Conservation (phyloP, 2,888 invertebrate genomes). For the Watsonalla binaria region DNA sequence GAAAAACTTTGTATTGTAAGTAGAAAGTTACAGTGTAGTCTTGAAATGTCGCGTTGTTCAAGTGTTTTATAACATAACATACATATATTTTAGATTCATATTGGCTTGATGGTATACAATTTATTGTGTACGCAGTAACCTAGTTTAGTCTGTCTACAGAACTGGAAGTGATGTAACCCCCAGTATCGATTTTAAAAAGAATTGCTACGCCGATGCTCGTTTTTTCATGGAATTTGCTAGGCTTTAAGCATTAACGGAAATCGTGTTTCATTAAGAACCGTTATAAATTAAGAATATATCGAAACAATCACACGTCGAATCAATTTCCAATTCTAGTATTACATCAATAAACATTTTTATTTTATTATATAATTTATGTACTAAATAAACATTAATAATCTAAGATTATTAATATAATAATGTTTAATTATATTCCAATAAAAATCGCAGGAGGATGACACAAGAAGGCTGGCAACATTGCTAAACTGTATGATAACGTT, state of each 20-base stretch:
- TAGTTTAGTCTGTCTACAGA: neutral
- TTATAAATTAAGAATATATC: too few relatives aligned
- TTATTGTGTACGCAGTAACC: slow-evolving; percentile 11
- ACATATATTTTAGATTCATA: slow-evolving; percentile 26
- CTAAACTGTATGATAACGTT: too few relatives aligned
- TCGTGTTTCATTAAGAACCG: slow-evolving; percentile 8
- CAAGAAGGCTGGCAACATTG: too few relatives aligned
- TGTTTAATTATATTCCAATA: too few relatives aligned
- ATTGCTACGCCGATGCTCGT: slow-evolving; percentile 18
- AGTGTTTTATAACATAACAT: slow-evolving; percentile 31
- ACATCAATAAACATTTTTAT: too few relatives aligned
- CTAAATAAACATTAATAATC: too few relatives aligned
- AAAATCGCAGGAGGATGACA: too few relatives aligned
- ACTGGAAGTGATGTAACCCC: neutral
- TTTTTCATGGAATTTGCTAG: slow-evolving; percentile 13
- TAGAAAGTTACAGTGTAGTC: slow-evolving; percentile 28
- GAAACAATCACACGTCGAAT: too few relatives aligned
- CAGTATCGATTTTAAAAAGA: slow-evolving; percentile 12
- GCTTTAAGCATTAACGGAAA: slow-evolving; percentile 16
- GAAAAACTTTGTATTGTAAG: slow-evolving; percentile 28
- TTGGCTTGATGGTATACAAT: slow-evolving; percentile 30
- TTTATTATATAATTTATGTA: too few relatives aligned
- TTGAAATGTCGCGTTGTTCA: slow-evolving; percentile 42
- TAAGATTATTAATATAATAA: too few relatives aligned
- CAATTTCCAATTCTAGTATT: too few relatives aligned